phyloP scores from a whole-genome alignment of 2,797 vertebrate species.

The Varecia variegata region DNA sequence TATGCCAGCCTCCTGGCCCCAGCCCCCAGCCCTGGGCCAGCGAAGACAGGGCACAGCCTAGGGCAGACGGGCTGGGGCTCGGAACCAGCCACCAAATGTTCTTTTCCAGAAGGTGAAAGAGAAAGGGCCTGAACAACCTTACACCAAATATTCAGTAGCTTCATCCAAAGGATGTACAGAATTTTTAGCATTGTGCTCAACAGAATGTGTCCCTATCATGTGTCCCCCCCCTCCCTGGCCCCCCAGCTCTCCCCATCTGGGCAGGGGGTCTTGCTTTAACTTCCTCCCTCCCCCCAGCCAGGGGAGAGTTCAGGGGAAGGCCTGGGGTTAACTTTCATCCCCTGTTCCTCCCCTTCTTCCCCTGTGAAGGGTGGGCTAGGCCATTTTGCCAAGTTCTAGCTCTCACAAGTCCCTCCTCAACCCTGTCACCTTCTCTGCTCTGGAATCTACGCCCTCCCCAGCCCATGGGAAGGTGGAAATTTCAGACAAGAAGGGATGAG shows the following conservation, averaged over 20 bases:
- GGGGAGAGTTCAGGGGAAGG: slow-evolving; percentile 55
- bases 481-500: slow-evolving; percentile 56
- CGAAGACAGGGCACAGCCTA: slow-evolving; percentile 51
- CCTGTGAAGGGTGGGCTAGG: slow-evolving; percentile 63
- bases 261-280: slow-evolving; percentile 67
- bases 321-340: slow-evolving; percentile 26
- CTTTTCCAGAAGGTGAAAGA: slow-evolving; percentile 84
- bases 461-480: slow-evolving; percentile 50
- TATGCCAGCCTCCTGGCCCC: slow-evolving; percentile 46
- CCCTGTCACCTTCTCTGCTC: slow-evolving; percentile 34
- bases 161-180: slow-evolving; percentile 96
- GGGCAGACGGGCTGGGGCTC: slow-evolving; percentile 65
- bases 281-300: slow-evolving; percentile 42
- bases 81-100: slow-evolving; percentile 67
- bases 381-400: slow-evolving; percentile 62
- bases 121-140: slow-evolving; percentile 87
- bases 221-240: slow-evolving; percentile 24
- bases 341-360: not conserved
- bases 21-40: slow-evolving; percentile 37
- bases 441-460: slow-evolving; percentile 13
- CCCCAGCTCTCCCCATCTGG: slow-evolving; percentile 35
- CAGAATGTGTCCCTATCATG: slow-evolving; percentile 78
- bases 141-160: slow-evolving; percentile 96
- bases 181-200: slow-evolving; percentile 81
- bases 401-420: slow-evolving; percentile 36